Percentiles rank a stretch among this genome's conserved stretches.
Conservation (phyloP, 2,888 invertebrate species). For the Drosophila cracens region DNA sequence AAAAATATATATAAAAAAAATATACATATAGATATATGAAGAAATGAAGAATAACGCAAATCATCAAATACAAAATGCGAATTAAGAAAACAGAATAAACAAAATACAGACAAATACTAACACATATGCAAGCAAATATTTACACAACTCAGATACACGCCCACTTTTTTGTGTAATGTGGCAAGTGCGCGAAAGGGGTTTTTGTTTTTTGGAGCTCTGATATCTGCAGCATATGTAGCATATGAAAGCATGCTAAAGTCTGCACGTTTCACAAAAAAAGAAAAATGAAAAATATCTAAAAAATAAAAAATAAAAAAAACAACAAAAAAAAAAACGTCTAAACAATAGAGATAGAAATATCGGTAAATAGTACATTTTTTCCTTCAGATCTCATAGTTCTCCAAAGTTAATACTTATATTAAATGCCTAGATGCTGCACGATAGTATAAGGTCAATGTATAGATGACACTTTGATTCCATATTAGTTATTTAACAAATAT, state of each 20-base stretch:
- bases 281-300: neutral
- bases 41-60: constrained; percentile 2
- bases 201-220: constrained; percentile 64
- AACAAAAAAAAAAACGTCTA: constrained; percentile 14
- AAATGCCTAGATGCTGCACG: constrained; percentile 60
- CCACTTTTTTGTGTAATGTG: constrained; percentile 39
- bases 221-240: constrained; percentile 23
- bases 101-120: constrained; percentile 15
- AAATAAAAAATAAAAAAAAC: constrained; percentile 7
- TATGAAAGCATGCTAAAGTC: constrained; percentile 9
- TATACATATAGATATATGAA: neutral
- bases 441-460: constrained; percentile 57
- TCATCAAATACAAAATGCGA: constrained; percentile 13
- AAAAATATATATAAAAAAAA: neutral
- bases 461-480: constrained; percentile 35
- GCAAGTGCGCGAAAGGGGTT: constrained; percentile 35
- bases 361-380: constrained; percentile 59
- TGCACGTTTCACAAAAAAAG: constrained; percentile 39
- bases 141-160: constrained; percentile 30
- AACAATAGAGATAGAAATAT: constrained; percentile 56
- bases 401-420: constrained; percentile 39
- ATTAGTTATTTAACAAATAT: constrained; percentile 12
- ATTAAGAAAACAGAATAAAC: neutral
- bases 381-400: constrained; percentile 64
- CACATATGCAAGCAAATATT: constrained; percentile 52